Evolutionary conservation across 1,140 invertebrate species (phyloP), one percentile per base, ranked within the genome.

Genomic region (Bathynomus jamesi): DNA sequence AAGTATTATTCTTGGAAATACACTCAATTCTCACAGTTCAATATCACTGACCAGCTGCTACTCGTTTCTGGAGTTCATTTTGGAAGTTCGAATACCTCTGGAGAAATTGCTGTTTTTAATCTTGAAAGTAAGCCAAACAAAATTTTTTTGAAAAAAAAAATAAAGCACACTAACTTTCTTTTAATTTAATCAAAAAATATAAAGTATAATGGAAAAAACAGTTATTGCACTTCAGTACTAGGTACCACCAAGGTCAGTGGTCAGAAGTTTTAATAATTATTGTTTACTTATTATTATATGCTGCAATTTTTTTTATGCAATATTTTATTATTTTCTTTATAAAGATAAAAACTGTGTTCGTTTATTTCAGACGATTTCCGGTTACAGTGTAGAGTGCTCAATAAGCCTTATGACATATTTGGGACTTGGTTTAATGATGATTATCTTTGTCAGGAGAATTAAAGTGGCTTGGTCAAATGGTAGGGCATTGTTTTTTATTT

Each of bases 381-480:
- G 78, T 83, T 94, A 11, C 89, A 92, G 79, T 93, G 91, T 78
- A 84, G 91, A 67, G 89, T 94, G 5, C 85, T 88, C 27, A 94
- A 93, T 83, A 92, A 93, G 75, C 93, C 93, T 0, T 94, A 93
- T 79, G 92, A 94, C 82, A 90, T 94, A 76, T 94, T 94, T 83
- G 92, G 92, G 21, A 90, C 91, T 46, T 95, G 92, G 92, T 94
- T 91, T 78, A 92, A 89, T 79, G 91, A 94, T 78, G 86, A 87
- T 76, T 90, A 92, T 82, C 83, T 94, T 4, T 95, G 61, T 93
- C 91, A 25, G 92, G 92, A 61, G 88, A 91, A 79, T 82, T 93
- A 1, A 86, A 89, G 78, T 93, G 91, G 90, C 82, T 93, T 29
- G 90, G 89, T 10, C 88, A 92, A 80, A 81, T 93, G 69, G 88